Evolutionary conservation across 2,113 vertebrate species (phyloP).

Genomic region (Melospiza georgiana): DNA sequence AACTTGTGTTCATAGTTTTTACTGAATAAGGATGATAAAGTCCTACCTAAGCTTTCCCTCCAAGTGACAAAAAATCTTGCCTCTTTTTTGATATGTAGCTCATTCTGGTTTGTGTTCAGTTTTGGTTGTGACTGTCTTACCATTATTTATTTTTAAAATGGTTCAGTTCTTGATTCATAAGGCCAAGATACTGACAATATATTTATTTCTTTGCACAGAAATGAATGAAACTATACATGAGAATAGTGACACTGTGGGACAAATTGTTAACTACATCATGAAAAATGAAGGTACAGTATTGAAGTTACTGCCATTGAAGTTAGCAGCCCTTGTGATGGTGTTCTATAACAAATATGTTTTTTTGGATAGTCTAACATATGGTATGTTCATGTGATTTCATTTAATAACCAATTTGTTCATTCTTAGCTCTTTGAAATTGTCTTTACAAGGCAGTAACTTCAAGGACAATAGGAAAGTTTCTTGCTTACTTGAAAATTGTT

Average conservation of each 20-base stretch:
- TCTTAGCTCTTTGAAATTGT: neutral
- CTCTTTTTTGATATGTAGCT: neutral
- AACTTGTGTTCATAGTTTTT: neutral
- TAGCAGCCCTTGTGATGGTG: neutral
- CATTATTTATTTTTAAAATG: neutral
- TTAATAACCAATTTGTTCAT: neutral
- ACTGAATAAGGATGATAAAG: neutral
- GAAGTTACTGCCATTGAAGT: neutral
- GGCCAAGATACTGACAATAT: neutral
- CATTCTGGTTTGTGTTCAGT: neutral
- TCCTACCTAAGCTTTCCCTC: neutral
- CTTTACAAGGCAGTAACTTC: neutral
- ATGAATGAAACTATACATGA: slow-evolving; percentile 86
- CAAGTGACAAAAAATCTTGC: neutral
- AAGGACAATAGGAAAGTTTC: neutral
- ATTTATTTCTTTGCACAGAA: slow-evolving; percentile 76
- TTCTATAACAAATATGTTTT: neutral
- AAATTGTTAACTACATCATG: slow-evolving; percentile 95
- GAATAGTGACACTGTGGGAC: slow-evolving; percentile 91
- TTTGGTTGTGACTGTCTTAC: neutral
- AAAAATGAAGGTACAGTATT: slow-evolving; percentile 90
- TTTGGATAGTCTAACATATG: neutral
- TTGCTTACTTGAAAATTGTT: neutral
- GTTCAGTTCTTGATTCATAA: neutral
- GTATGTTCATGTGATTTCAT: neutral